Base-by-base conservation (phyloP, 2,113 vertebrate genomes). In the Nesospiza acunhae region DNA sequence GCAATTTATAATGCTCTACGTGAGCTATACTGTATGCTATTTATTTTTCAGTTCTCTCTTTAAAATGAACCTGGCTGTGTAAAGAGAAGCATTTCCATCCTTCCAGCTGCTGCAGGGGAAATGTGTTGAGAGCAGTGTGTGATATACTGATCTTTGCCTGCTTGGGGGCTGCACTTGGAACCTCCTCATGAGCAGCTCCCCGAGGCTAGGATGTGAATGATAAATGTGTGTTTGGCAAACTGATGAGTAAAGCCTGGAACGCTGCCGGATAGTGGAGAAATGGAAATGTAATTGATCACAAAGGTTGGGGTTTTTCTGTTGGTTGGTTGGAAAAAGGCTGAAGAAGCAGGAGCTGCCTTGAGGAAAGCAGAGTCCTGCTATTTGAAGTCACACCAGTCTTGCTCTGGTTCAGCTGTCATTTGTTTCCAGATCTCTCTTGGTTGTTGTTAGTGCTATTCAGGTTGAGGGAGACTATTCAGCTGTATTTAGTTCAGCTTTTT, bases 351-450 rank as follows among this genome's bases (percentile, higher is more conserved):
- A 96, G 94, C 97, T 97, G 97, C 96, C 96, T 97, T 96, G 92
- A 97, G 95, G 97, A 95, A 96, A 89, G 96, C 59, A 28, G 81
- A 97, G 87, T 96, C 94, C 95, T 96, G 76, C 81, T 60, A 52
- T 97, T 78, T 96, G 70, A 92, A 98, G 97, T 98, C 98, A 98
- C 94, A 80, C 95, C 97, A 97, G 52, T 88, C 78, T 96, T 92
- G 92, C 94, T 90, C 87, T 79, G 80, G 35, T 95, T 97, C 87
- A 74, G 79, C 91, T 89, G 87, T 93, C 53, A 89, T 90, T 80
- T 92, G 91, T 96, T 88, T 82, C 95, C 56, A 94, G 91, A 86
- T 79, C 93, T 94, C 92, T 83, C 64, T 92, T 89, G 76, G 84
- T 85, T 94, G 92, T 77, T 83, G 72, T 86, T 93, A 91, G 90